phyloP scores from a whole-genome alignment of 2,888 invertebrate species.

The Dicycla oo region DNA sequence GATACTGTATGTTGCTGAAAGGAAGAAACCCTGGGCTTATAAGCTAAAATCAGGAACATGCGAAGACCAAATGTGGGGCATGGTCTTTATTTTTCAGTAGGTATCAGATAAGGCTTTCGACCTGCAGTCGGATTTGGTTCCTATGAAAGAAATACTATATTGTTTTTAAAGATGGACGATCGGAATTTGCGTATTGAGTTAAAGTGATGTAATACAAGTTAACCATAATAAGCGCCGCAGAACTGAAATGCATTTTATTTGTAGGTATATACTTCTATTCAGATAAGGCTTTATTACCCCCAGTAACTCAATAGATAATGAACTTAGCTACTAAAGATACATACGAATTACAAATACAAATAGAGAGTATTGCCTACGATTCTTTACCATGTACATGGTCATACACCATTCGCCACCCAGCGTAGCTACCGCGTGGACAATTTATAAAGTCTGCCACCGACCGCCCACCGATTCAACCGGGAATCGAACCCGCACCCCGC shows the following conservation, averaged over 20 bases:
- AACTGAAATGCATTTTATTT: neutral
- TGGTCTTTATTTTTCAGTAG: neutral
- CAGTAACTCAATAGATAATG: constrained; percentile 47
- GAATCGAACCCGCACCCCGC: constrained; percentile 81
- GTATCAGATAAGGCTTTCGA: neutral
- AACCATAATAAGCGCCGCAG: no score
- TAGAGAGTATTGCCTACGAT: constrained; percentile 51
- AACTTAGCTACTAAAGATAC: constrained; percentile 42
- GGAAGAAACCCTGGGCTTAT: neutral
- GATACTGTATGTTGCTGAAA: no score
- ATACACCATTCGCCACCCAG: constrained; percentile 73
- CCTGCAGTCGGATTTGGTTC: no score
- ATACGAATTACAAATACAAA: constrained; percentile 52
- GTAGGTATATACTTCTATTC: neutral
- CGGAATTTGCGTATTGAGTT: neutral
- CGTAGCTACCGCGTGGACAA: constrained; percentile 79
- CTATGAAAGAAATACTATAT: no score
- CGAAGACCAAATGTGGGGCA: neutral
- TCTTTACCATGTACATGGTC: constrained; percentile 50
- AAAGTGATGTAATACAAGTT: neutral
- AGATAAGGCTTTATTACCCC: constrained; percentile 16
- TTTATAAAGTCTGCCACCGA: constrained; percentile 80
- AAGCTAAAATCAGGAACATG: neutral
- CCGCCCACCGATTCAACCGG: constrained; percentile 82
- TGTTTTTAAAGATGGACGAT: no score